These are phyloP conservation scores for Xiphophorus couchianus DNA, from an alignment of 2,113 vertebrate genomes.

Conservation along the genomic window DNA sequence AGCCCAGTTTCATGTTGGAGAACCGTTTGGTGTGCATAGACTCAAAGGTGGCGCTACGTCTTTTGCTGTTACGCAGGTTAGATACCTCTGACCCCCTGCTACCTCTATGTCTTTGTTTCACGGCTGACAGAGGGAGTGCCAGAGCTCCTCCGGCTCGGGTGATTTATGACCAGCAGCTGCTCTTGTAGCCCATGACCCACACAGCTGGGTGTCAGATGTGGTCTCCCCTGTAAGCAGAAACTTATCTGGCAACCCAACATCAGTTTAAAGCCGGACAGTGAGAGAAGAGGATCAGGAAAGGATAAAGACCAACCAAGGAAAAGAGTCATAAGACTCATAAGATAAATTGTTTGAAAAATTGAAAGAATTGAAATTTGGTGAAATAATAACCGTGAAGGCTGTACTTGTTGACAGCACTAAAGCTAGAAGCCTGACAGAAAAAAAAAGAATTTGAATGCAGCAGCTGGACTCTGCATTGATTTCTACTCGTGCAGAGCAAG, in stretches of 20 bases:
- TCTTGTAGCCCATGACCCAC: slow-evolving; percentile 72
- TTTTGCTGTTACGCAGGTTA: slow-evolving; percentile 68
- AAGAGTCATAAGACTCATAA: slow-evolving; percentile 17
- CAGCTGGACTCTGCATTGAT: slow-evolving; percentile 74
- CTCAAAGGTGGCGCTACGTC: slow-evolving; percentile 43
- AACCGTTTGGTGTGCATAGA: slow-evolving; percentile 4
- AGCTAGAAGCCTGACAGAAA: slow-evolving; percentile 7
- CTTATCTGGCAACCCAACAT: slow-evolving; percentile 75
- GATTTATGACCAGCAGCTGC: slow-evolving; percentile 82
- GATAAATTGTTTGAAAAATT: slow-evolving; percentile 9
- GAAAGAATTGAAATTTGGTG: slow-evolving; percentile 8
- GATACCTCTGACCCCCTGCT: slow-evolving; percentile 69
- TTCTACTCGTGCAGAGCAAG: slow-evolving; percentile 70
- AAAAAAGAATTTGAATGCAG: slow-evolving; percentile 71
- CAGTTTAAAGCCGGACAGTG: slow-evolving; percentile 47
- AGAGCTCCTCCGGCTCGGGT: slow-evolving; percentile 74
- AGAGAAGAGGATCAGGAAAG: slow-evolving; percentile 26
- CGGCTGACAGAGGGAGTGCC: slow-evolving; percentile 80
- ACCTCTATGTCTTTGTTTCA: slow-evolving; percentile 80
- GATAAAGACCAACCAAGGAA: slow-evolving; percentile 37
- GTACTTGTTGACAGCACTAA: slow-evolving; percentile 9
- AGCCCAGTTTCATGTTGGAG: slow-evolving; percentile 28
- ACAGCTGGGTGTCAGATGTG: slow-evolving; percentile 83
- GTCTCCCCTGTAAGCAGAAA: slow-evolving; percentile 73
- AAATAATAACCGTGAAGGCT: slow-evolving; percentile 11